Percentiles rank a stretch among this genome's conserved stretches.
Conservation (phyloP, 2,113 vertebrate genomes). For the Pelmatolapia mariae region DNA sequence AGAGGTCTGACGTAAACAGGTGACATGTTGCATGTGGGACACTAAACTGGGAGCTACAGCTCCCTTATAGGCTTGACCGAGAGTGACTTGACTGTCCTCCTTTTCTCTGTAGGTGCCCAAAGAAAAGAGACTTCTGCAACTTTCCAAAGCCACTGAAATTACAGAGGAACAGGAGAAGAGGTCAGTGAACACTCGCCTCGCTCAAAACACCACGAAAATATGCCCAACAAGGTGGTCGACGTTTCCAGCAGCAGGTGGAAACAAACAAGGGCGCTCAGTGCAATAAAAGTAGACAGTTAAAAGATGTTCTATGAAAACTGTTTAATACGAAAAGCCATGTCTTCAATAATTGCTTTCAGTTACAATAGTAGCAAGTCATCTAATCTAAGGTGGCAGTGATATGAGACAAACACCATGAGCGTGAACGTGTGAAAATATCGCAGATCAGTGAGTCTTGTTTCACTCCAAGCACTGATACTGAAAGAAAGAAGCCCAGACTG, state of each 20-base stretch:
- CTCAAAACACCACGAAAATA: not conserved
- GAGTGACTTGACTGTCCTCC: not conserved
- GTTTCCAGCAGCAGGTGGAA: not conserved
- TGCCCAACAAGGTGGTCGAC: not conserved
- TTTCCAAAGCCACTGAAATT: constrained; percentile 83
- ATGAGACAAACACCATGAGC: not conserved
- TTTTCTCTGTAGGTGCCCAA: constrained; percentile 85
- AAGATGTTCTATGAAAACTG: not conserved
- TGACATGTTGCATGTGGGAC: not conserved
- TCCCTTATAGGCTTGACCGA: not conserved
- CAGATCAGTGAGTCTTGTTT: not conserved
- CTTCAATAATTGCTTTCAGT: not conserved
- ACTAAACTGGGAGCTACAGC: not conserved
- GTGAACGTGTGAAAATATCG: not conserved
- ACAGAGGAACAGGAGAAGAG: constrained; percentile 95
- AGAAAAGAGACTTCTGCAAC: constrained; percentile 88
- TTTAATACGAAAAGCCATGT: not conserved
- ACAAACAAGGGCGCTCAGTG: not conserved
- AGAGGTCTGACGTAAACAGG: not conserved
- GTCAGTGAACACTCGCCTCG: constrained; percentile 60
- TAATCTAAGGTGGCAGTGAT: not conserved
- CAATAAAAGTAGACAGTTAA: not conserved
- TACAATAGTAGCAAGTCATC: not conserved
- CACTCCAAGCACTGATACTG: not conserved
- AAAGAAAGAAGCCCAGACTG: not conserved